A percentile compares a stretch with the other conserved stretches of the same genome.
phyloP scores from a whole-genome alignment of 1,140 invertebrate species.

The Brachionus angularis region DNA sequence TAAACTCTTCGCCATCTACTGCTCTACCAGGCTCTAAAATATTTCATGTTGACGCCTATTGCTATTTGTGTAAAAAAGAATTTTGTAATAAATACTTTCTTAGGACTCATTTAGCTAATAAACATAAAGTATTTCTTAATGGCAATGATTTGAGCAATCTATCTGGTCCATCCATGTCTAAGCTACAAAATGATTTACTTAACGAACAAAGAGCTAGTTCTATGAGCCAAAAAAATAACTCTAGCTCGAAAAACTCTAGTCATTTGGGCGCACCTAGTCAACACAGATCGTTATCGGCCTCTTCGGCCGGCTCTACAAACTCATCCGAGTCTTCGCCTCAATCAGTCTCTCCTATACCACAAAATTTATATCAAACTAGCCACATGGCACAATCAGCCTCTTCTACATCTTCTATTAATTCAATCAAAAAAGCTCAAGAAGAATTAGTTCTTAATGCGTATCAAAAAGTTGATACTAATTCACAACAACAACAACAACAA shows the following conservation, averaged over 20 bases:
- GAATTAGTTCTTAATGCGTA: constrained; percentile 6
- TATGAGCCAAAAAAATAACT: constrained; percentile 8
- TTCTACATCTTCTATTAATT: not conserved
- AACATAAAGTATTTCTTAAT: constrained; percentile 41
- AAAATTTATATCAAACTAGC: not conserved
- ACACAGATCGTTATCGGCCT: constrained; percentile 16
- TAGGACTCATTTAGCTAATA: constrained; percentile 43
- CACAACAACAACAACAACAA: not conserved
- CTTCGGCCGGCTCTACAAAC: constrained; percentile 16
- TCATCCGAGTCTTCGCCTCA: constrained; percentile 15
- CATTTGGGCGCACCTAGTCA: no score
- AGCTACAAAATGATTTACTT: constrained; percentile 14
- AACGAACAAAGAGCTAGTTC: not conserved
- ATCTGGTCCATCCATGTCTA: constrained; percentile 27
- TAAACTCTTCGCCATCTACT: not conserved
- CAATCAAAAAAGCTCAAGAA: constrained; percentile 19
- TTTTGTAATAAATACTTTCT: constrained; percentile 61
- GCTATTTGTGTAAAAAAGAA: constrained; percentile 64
- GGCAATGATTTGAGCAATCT: constrained; percentile 7
- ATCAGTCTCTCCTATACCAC: constrained; percentile 26
- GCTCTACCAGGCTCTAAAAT: constrained; percentile 17
- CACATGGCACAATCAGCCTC: not conserved
- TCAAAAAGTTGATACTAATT: not conserved
- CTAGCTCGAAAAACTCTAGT: not conserved
- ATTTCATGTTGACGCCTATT: constrained; percentile 72